Percentiles rank a stretch among this genome's conserved stretches.
Conservation (phyloP, 92 coral and sea anemone genomes). For the Phenganax subtilis region DNA sequence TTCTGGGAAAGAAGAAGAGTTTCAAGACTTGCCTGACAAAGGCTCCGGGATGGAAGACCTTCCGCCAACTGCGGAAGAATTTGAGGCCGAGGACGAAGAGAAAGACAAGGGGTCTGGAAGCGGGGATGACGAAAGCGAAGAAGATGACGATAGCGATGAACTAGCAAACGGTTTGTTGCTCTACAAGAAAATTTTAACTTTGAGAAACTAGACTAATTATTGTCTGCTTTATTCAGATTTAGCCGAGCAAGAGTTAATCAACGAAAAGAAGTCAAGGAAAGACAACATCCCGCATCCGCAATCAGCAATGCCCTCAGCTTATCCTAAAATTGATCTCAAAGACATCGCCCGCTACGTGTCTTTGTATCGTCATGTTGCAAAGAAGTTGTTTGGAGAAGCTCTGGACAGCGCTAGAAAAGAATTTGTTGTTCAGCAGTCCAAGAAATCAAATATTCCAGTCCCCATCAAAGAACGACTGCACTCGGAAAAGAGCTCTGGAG, state of each 20-base stretch:
- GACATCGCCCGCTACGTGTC: slow-evolving; percentile 92
- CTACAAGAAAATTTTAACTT: not conserved
- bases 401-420: slow-evolving; percentile 74
- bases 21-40: slow-evolving; percentile 57
- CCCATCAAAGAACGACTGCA: slow-evolving; percentile 30
- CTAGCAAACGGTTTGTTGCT: slow-evolving; percentile 78
- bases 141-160: slow-evolving; percentile 58
- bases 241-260: slow-evolving; percentile 56
- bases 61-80: slow-evolving; percentile 57
- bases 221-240: slow-evolving; percentile 54
- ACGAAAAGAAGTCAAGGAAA: slow-evolving; percentile 51
- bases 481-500: slow-evolving; percentile 4
- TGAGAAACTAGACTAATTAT: not conserved
- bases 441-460: slow-evolving; percentile 33
- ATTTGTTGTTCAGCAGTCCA: slow-evolving; percentile 33
- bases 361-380: slow-evolving; percentile 67
- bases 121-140: slow-evolving; percentile 3
- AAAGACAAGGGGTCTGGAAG: not conserved
- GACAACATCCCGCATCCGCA: slow-evolving; percentile 46
- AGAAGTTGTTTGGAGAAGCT: slow-evolving; percentile 91
- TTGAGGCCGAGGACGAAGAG: slow-evolving; percentile 58
- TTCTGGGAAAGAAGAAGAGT: slow-evolving; percentile 58
- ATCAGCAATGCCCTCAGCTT: slow-evolving; percentile 58
- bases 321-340: slow-evolving; percentile 87
- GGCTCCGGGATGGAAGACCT: slow-evolving; percentile 42